Base-by-base conservation (phyloP, 2,113 vertebrate genomes). In the Vulpes lagopus region DNA sequence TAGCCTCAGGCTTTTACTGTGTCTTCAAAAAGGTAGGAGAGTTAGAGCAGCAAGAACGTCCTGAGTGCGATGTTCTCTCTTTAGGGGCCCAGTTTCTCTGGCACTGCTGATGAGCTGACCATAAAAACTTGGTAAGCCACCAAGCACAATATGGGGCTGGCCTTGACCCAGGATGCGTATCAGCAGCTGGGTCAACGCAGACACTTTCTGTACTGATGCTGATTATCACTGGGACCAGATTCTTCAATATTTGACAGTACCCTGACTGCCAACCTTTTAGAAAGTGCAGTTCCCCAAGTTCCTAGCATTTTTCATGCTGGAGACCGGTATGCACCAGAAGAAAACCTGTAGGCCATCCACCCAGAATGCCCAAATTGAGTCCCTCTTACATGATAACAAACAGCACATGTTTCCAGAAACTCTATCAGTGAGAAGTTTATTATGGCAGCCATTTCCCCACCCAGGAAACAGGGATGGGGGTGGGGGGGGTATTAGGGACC, bases 141-240 rank as follows among this genome's bases (percentile, higher is more conserved):
- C 0, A 99, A 99, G 99, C 99, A 99, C 99, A 99, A 99, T 98
- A 99, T 99, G 99, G 99, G 99, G 67, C 99, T 99, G 99, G 99
- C 99, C 93, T 98, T 99, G 92, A 98, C 98, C 69, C 98, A 99
- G 69, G 99, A 99, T 78, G 99, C 99, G 0, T 99, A 99, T 98
- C 98, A 99, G 98, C 99, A 99, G 94, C 99, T 99, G 87, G 98
- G 99, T 30, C 96, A 98, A 87, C 99, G 99, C 99, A 16, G 99
- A 99, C 30, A 98, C 99, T 80, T 99, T 99, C 99, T 99, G 99
- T 99, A 99, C 99, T 88, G 99, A 99, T 0, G 99, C 99, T 55
- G 99, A 99, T 96, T 99, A 99, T 98, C 99, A 99, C 99, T 99
- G 99, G 99, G 99, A 99, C 98, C 99, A 99, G 99, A 99, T 99